Percentiles rank a stretch among this genome's conserved stretches.
Conservation (phyloP, 2,888 invertebrate species). For the Celastrina argiolus region DNA sequence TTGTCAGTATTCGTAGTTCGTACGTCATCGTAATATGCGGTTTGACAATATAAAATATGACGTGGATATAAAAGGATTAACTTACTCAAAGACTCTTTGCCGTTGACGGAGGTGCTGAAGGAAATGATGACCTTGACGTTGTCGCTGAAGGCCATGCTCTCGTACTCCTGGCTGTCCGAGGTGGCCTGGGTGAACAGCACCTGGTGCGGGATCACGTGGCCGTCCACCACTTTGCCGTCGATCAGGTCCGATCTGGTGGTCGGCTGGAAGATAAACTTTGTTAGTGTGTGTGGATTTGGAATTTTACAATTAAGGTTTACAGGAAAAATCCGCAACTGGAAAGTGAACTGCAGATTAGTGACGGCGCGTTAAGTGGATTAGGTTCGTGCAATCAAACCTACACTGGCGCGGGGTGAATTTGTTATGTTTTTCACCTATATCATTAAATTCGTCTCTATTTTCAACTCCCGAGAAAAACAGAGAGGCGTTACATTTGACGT, state of each 20-base stretch:
- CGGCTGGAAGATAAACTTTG: slow-evolving; percentile 65
- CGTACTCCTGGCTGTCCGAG: slow-evolving; percentile 83
- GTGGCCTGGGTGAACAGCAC: slow-evolving; percentile 93
- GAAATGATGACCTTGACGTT: slow-evolving; percentile 90
- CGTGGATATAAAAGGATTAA: slow-evolving; percentile 34
- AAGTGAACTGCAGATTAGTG: too few relatives aligned
- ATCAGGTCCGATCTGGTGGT: slow-evolving; percentile 84
- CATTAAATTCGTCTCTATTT: too few relatives aligned
- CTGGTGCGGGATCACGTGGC: slow-evolving; percentile 91
- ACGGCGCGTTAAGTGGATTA: not conserved
- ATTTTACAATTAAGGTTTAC: not conserved
- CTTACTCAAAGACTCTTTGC: slow-evolving; percentile 81
- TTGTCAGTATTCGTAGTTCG: too few relatives aligned
- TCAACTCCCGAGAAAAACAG: too few relatives aligned
- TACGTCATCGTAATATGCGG: too few relatives aligned
- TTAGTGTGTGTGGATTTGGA: not conserved
- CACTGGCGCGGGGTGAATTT: too few relatives aligned
- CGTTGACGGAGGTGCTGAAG: slow-evolving; percentile 85
- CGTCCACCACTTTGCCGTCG: slow-evolving; percentile 91
- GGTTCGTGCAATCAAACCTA: too few relatives aligned
- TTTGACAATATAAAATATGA: too few relatives aligned
- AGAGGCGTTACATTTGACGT: too few relatives aligned
- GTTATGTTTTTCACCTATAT: too few relatives aligned
- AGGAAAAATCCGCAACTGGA: too few relatives aligned
- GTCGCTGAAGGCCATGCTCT: slow-evolving; percentile 89